Percentiles rank a stretch among this genome's conserved stretches.
Evolutionary conservation across 2,888 invertebrate species (phyloP).

Genomic region (Perdita meconis): DNA sequence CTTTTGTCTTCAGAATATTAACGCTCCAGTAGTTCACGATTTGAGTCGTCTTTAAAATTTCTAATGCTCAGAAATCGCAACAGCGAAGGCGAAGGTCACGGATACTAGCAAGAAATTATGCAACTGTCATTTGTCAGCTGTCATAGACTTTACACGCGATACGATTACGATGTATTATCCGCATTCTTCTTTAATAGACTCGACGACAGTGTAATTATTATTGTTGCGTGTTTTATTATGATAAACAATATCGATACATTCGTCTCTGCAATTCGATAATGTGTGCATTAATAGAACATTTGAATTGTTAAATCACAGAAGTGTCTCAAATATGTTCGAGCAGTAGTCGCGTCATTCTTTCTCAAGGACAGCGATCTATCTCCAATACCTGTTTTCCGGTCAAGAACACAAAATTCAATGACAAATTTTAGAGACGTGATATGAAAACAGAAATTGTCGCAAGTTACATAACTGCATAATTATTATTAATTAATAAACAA

Average conservation of each 20-base stretch:
- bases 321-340: not conserved
- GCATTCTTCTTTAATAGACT: constrained; percentile 2
- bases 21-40: not conserved
- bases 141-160: not conserved
- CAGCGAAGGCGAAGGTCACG: constrained; percentile 5
- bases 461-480: constrained; percentile 48
- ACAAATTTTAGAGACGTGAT: constrained; percentile 8
- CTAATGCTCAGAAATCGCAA: not conserved
- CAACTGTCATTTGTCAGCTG: constrained; percentile 10
- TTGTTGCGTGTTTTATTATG: no score
- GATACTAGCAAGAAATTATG: constrained; percentile 17
- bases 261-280: not conserved
- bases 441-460: constrained; percentile 19
- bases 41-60: not conserved
- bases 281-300: not conserved
- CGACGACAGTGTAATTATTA: not conserved
- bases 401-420: not conserved
- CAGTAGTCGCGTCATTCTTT: not conserved
- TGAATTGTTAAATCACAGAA: not conserved
- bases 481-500: not conserved
- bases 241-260: not conserved
- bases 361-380: constrained; percentile 18
- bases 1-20: not conserved
- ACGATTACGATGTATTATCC: not conserved
- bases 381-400: not conserved